phyloP scores from a whole-genome alignment of 2,888 invertebrate genomes.

The Amiota mariae region DNA sequence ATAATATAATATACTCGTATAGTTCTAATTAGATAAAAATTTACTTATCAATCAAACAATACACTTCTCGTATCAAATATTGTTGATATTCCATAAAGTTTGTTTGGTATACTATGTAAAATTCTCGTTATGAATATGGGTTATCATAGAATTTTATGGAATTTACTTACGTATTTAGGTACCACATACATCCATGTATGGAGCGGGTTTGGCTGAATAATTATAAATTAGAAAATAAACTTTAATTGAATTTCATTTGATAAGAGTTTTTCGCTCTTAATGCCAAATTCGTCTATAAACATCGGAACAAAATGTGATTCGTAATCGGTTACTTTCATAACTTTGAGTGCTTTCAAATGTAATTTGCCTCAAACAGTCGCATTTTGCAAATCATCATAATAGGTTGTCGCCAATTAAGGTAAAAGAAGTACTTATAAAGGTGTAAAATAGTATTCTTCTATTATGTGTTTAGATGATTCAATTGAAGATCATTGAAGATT shows the following conservation, averaged over 20 bases:
- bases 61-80: slow-evolving; percentile 50
- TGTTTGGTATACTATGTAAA: slow-evolving; percentile 6
- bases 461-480: too few species aligned
- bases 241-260: slow-evolving; percentile 54
- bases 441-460: slow-evolving; percentile 33
- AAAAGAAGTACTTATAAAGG: slow-evolving; percentile 50
- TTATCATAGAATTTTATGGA: slow-evolving; percentile 27
- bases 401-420: slow-evolving; percentile 50
- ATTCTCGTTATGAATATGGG: slow-evolving; percentile 1
- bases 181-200: neutral
- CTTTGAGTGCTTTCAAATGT: slow-evolving; percentile 40
- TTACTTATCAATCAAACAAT: slow-evolving; percentile 60
- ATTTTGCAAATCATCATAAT: slow-evolving; percentile 22
- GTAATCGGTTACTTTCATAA: slow-evolving; percentile 43
- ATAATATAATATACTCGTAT: too few species aligned
- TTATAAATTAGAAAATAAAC: slow-evolving; percentile 57
- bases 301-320: slow-evolving; percentile 28
- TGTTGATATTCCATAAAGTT: slow-evolving; percentile 40
- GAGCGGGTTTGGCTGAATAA: slow-evolving; percentile 50
- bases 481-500: too few species aligned
- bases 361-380: slow-evolving; percentile 17
- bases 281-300: slow-evolving; percentile 50
- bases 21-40: slow-evolving; percentile 5
- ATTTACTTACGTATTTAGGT: neutral
- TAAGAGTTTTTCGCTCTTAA: slow-evolving; percentile 48